Conservation (phyloP, 2,888 invertebrate genomes). For the Trichogramma dendrolimi region DNA sequence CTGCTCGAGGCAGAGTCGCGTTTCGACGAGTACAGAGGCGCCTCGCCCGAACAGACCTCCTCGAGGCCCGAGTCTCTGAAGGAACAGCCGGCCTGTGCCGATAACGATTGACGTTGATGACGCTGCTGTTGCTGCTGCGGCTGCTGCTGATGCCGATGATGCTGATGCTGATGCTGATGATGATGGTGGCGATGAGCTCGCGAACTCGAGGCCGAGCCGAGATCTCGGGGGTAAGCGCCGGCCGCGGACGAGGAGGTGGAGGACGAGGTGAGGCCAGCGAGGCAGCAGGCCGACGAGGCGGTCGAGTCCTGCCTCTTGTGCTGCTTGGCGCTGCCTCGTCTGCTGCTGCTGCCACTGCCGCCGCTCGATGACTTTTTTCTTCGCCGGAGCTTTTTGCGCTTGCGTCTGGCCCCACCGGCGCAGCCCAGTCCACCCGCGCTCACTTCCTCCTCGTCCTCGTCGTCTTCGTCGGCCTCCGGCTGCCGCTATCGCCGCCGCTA, state of each 20-base stretch:
- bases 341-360: conserved; percentile 38
- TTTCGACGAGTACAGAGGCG: conserved; percentile 44
- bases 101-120: conserved; percentile 1
- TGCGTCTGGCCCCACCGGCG: conserved; percentile 46
- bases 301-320: conserved; percentile 29
- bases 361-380: conserved; percentile 36
- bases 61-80: conserved; percentile 9
- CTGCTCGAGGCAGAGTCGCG: conserved; percentile 45
- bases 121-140: conserved; percentile 20
- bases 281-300: conserved; percentile 45
- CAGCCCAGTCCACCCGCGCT: conserved; percentile 38
- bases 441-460: conserved; percentile 22
- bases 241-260: conserved; percentile 15
- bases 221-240: too few relatives aligned
- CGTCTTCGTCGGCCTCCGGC: conserved; percentile 5
- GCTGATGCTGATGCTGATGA: conserved; percentile 15
- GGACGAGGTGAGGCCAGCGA: conserved; percentile 21
- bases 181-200: conserved; percentile 1
- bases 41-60: conserved; percentile 31
- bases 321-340: conserved; percentile 25
- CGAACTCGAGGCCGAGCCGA: neutral
- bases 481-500: neutral
- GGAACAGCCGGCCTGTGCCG: too few relatives aligned
- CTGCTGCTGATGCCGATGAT: conserved; percentile 17
- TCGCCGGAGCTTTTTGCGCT: conserved; percentile 38